Evolutionary conservation across 2,888 invertebrate species (phyloP), one percentile per base, ranked within the genome.

Genomic region (Drosophila prostipennis): DNA sequence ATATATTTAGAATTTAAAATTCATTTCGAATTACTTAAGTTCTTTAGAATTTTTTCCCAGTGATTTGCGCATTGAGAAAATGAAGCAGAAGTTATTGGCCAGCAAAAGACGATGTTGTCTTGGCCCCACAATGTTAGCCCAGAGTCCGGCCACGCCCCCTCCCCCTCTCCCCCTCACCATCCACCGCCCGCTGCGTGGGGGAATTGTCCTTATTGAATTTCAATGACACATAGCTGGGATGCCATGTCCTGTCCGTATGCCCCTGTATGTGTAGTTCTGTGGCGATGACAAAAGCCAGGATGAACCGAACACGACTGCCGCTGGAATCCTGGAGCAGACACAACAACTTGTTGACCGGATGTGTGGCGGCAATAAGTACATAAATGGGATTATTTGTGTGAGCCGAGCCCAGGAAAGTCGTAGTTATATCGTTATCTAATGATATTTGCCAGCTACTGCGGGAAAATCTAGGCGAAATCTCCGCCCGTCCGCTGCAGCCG

Each of bases 331-430:
- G 46, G 45, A 56, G 59, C 56, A 72, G 61, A 69, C 54, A 71
- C 70, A 71, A 69, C 81, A 85, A 84, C 84, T 84, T 84, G 84
- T 84, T 84, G 86, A 83, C 83, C 85, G 85, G 81, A 85, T 77
- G 77, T 80, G 79, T 72, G 79, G 79, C 61, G 77, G 72, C 85
- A 76, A 81, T 83, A 83, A 83, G 85, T 78, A 81, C 79, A 77
- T 81, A 81, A 85, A 83, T 81, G 77, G 74, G 86, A 84, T 84
- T 85, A 85, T 83, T 72, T 84, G 72, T 78, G 72, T 68, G 52
- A 59, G 72, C 63, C 32, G n/a, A 16, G 61, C 6, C 42, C 43
- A 34, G 37, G 53, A 39, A 55, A 69, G 43, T 59, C 59, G 45
- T 59, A 58, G 45, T 52, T 61, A 65, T 65, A 65, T 65, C 63